These are phyloP conservation scores for Setipinna tenuifilis DNA, from an alignment of 2,797 vertebrate genomes.

Conservation along the genomic window DNA sequence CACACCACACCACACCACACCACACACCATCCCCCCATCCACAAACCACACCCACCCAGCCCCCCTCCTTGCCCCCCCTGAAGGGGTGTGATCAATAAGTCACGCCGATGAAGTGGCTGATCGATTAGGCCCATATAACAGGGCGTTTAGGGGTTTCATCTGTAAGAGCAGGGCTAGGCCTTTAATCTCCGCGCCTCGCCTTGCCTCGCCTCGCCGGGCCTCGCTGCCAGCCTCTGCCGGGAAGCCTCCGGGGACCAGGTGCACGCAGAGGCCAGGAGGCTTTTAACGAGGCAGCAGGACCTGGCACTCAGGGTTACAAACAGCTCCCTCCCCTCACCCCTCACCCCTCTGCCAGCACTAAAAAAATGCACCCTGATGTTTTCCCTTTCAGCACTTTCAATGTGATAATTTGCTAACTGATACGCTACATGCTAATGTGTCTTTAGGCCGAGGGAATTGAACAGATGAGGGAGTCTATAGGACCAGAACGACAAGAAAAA, in stretches of 20 bases:
- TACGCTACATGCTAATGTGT: not conserved
- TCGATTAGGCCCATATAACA: conserved; percentile 77
- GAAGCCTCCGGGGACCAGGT: not conserved
- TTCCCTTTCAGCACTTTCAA: not conserved
- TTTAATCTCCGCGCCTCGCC: conserved; percentile 62
- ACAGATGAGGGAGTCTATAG: not conserved
- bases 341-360: not conserved
- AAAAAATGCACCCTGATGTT: not conserved
- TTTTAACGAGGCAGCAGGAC: not conserved
- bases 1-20: not conserved
- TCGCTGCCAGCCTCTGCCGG: not conserved
- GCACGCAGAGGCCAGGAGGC: not conserved
- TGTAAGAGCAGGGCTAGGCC: conserved; percentile 78
- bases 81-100: conserved; percentile 75
- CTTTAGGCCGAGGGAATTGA: not conserved
- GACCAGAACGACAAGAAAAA: too few species aligned
- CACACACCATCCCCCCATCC: too few species aligned
- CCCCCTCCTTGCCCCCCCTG: conserved; percentile 40
- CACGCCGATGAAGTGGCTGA: conserved; percentile 79
- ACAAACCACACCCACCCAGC: not conserved
- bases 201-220: not conserved
- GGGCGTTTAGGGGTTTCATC: conserved; percentile 81
- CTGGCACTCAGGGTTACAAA: not conserved
- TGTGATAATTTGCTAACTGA: not conserved
- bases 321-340: not conserved